Evolutionary conservation across 2,888 invertebrate species (phyloP).

Genomic region (Cheilosia scutellata): DNA sequence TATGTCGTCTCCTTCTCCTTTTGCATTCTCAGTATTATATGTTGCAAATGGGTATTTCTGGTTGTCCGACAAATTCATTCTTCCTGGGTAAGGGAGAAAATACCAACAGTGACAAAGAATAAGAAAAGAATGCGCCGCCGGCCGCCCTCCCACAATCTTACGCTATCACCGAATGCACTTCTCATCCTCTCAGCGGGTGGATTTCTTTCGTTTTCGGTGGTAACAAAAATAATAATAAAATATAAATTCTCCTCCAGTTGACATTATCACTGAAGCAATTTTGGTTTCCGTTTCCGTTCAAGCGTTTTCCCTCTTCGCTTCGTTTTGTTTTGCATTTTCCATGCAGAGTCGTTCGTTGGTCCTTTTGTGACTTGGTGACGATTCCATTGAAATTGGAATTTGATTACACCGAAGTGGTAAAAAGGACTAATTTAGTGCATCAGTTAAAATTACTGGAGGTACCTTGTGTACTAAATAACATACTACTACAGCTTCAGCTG

Average conservation of each 20-base stretch:
- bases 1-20: constrained; percentile 22
- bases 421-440: constrained; percentile 75
- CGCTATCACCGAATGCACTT: constrained; percentile 7
- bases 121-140: constrained; percentile 48
- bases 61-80: constrained; percentile 72
- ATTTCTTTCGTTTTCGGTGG: constrained; percentile 1
- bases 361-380: constrained; percentile 6
- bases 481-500: constrained; percentile 21
- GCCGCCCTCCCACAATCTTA: neutral
- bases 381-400: constrained; percentile 72
- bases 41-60: constrained; percentile 56
- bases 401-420: constrained; percentile 71
- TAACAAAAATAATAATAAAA: constrained; percentile 74
- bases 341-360: neutral
- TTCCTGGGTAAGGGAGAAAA: constrained; percentile 38
- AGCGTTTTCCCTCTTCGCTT: constrained; percentile 26
- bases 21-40: constrained; percentile 16
- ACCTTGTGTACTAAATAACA: neutral
- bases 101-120: constrained; percentile 25
- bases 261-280: constrained; percentile 75
- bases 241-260: constrained; percentile 72
- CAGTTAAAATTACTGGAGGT: constrained; percentile 62
- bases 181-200: constrained; percentile 28
- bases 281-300: constrained; percentile 74
- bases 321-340: constrained; percentile 4